Evolutionary conservation across 1,140 invertebrate genomes (phyloP), one percentile per base, ranked within the genome.

Genomic region (Whitmania pigra): DNA sequence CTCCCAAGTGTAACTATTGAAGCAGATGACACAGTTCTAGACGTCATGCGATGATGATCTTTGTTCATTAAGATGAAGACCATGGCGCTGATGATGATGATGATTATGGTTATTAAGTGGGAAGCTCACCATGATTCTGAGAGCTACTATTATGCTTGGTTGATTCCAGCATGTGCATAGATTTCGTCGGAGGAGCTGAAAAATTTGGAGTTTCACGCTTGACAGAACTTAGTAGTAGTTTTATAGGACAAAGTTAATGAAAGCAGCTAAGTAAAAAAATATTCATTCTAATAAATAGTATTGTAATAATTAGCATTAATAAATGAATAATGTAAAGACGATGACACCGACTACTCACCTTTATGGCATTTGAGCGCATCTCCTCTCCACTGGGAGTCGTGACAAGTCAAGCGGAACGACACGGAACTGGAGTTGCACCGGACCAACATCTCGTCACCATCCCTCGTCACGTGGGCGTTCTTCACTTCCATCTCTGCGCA

Each of bases 41-140:
- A n/a, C n/a, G n/a, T n/a, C n/a, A n/a, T n/a, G n/a, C n/a, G 43
- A 49, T 13, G 43, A 49, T 13, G 43, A 49, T 17, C n/a, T n/a
- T n/a, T n/a, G n/a, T n/a, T n/a, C n/a, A n/a, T n/a, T n/a, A n/a
- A n/a, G 43, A 49, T 11, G 43, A 49, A 1, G 11, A 49, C 15
- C 5, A 49, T 49, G 43, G 13, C 15, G 43, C 5, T 49, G 43
- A 49, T 11, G 43, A 49, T 49, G 43, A 49, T 11, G 43, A 49
- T 49, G 43, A 11, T 49, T 4, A 0, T 49, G 43, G 9, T 49
- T 1, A 49, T 49, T 49, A 49, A 49, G 9, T 17, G 57, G 25
- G 57, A 63, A 63, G 22, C 29, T 27, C 29, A 63, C 57, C 57
- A 20, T 68, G 67, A 20, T 68, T 68, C 22, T 68, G 67, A 36